A percentile compares a stretch with the other conserved stretches of the same genome.
Evolutionary conservation across 2,797 vertebrate species (phyloP).

Genomic region (Enteromius anoplus): DNA sequence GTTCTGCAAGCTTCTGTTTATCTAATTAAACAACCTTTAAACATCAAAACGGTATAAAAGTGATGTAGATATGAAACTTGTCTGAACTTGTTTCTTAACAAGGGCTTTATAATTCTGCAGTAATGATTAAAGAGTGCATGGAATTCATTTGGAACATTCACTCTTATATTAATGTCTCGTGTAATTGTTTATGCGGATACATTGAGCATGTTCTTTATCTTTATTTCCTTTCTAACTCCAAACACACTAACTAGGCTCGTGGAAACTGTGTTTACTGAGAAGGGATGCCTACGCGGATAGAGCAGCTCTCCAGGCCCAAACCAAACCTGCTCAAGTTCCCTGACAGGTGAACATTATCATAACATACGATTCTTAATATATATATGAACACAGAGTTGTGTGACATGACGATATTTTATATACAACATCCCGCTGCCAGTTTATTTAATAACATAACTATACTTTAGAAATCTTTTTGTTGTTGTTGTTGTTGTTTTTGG

Average conservation of each 20-base stretch:
- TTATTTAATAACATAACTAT: not conserved
- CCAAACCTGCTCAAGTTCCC: constrained; percentile 66
- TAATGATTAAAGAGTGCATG: not conserved
- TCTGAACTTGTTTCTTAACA: not conserved
- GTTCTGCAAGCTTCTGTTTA: not conserved
- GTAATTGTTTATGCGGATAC: no score
- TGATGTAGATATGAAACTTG: not conserved
- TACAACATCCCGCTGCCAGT: not conserved
- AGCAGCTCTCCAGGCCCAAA: constrained; percentile 70
- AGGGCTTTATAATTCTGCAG: not conserved
- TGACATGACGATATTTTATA: not conserved
- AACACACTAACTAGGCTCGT: not conserved
- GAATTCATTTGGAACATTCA: not conserved
- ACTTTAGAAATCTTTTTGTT: not conserved
- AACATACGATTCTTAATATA: not conserved
- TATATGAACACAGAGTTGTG: not conserved
- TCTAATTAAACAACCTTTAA: not conserved
- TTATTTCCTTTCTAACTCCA: not conserved
- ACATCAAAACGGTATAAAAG: not conserved
- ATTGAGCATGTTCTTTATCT: not conserved
- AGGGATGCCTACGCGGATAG: constrained; percentile 53
- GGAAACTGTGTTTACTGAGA: not conserved
- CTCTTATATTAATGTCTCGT: not conserved
- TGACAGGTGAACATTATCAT: constrained; percentile 67
- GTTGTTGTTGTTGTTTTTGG: not conserved